Base-by-base conservation (phyloP, 2,113 vertebrate species). In the Perognathus longimembris region DNA sequence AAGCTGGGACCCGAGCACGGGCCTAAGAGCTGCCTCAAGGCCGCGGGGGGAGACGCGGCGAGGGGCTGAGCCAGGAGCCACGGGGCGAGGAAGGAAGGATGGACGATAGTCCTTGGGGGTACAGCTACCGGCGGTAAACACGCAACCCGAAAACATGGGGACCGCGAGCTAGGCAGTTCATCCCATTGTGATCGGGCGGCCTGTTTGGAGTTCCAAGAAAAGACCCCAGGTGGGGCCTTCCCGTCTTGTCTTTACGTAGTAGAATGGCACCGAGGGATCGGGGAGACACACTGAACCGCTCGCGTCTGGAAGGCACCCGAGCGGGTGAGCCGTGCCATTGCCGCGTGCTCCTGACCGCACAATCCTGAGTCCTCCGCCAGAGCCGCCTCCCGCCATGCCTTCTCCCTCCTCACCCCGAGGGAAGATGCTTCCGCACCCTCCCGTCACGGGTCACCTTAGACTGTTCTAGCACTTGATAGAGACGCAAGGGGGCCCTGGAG, bases 401-500 rank as follows among this genome's bases (percentile, higher is more conserved):
- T n/a, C 5, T 66, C 22, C 6, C 57, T 1, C 20, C 8, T 2
- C 20, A 69, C 34, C 57, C 32, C 11, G 20, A 77, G 50, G 34
- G 83, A 83, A 40, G 5, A 57, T 38, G 63, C 1, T 64, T 88
- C 64, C 85, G 38, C 28, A 77, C 67, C 24, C 22, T 38, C 17
- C 84, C 14, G 42, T 14, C 92, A 1, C 36, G 12, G 11, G 0
- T n/a, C n/a, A 67, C 3, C 78, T 38, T 50, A 50, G 42, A 28
- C n/a, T 92, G 9, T 88, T 83, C 40, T 75, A 77, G 30, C 85
- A 61, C 78, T 79, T 74, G 70, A 32, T 66, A n/a, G n/a, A n/a
- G n/a, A n/a, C n/a, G n/a, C n/a, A n/a, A n/a, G n/a, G n/a, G n/a
- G n/a, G n/a, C n/a, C n/a, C n/a, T n/a, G n/a, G n/a, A n/a, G n/a